These are phyloP conservation scores for Cryptoprocta ferox DNA, from an alignment of 2,797 vertebrate genomes.

Conservation along the genomic window DNA sequence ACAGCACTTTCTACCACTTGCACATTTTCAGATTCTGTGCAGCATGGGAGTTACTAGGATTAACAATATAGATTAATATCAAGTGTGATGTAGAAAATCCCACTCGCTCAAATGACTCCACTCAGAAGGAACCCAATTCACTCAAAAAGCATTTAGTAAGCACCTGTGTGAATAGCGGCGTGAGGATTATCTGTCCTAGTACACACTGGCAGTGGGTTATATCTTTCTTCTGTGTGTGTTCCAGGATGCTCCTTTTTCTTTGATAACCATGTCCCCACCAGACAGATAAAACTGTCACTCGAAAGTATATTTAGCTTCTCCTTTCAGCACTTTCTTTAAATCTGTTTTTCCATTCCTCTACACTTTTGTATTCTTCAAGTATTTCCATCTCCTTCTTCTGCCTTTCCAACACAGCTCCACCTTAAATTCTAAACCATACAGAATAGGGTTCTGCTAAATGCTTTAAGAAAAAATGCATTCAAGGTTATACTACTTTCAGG, in stretches of 20 bases:
- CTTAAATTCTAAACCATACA: conserved; percentile 9
- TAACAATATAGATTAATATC: background rate
- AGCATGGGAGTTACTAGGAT: background rate
- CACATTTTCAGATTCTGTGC: background rate
- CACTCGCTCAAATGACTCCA: background rate
- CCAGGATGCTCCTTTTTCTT: background rate
- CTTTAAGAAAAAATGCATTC: background rate
- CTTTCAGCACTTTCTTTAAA: conserved; percentile 54
- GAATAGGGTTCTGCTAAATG: background rate
- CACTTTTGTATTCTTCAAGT: background rate
- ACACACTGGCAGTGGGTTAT: background rate
- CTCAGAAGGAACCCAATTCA: background rate
- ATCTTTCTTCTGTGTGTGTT: background rate
- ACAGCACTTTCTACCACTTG: background rate
- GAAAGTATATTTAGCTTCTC: conserved; percentile 57
- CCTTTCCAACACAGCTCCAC: background rate
- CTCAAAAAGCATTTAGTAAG: background rate
- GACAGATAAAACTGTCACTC: conserved; percentile 46
- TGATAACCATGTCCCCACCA: background rate
- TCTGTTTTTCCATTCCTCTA: conserved; percentile 46
- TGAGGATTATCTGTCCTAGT: background rate
- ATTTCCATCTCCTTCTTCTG: conserved; percentile 5
- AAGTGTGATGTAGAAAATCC: conserved; percentile 42
- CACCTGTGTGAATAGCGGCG: background rate
- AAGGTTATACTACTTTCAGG: background rate